phyloP scores from a whole-genome alignment of 92 coral and sea anemone species.

The Phymanthus crucifer region DNA sequence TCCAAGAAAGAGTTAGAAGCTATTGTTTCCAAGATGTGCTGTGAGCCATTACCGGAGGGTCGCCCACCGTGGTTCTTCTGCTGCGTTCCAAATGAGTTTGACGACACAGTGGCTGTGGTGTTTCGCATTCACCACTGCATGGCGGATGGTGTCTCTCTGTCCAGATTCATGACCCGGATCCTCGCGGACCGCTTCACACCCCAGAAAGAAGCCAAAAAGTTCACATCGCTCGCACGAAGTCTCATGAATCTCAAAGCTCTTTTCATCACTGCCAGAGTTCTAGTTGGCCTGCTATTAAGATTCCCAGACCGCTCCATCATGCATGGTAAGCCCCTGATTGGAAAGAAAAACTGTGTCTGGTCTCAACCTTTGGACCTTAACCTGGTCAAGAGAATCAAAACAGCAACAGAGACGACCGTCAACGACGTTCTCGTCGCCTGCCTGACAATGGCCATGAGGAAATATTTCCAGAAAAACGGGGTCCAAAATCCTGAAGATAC shows the following conservation, averaged over 20 bases:
- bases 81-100: constrained; percentile 64
- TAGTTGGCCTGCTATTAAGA: constrained; percentile 35
- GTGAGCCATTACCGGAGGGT: constrained; percentile 53
- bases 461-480: constrained; percentile 73
- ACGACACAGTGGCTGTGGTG: constrained; percentile 44
- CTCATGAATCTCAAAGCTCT: constrained; percentile 58
- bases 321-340: constrained; percentile 76
- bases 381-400: constrained; percentile 71
- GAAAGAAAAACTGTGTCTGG: constrained; percentile 82
- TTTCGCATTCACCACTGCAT: constrained; percentile 73
- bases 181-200: constrained; percentile 63
- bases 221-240: constrained; percentile 43
- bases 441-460: constrained; percentile 69
- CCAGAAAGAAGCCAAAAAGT: constrained; percentile 57
- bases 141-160: constrained; percentile 85
- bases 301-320: constrained; percentile 65
- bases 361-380: constrained; percentile 65
- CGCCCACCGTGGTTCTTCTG: constrained; percentile 80
- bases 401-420: constrained; percentile 81
- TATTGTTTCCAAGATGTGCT: constrained; percentile 64
- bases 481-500: constrained; percentile 68
- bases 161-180: constrained; percentile 55
- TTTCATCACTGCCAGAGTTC: constrained; percentile 42
- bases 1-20: constrained; percentile 76
- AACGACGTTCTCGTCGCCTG: constrained; percentile 92